Conservation (phyloP, 2,888 invertebrate genomes). For the Zootermopsis nevadensis region DNA sequence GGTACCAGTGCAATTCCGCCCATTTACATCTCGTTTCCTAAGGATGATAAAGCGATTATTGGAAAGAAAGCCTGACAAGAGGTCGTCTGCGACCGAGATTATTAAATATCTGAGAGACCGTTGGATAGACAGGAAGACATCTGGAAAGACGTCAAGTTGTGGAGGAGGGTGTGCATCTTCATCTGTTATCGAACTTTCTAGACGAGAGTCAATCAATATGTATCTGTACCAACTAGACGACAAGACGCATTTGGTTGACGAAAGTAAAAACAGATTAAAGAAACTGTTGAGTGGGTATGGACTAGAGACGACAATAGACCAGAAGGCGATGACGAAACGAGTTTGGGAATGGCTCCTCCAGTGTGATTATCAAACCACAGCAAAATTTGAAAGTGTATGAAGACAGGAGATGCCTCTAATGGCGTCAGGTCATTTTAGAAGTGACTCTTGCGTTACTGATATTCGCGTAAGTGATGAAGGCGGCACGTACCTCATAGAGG, state of each 20-base stretch:
- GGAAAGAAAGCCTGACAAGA: slow-evolving; percentile 74
- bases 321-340: slow-evolving; percentile 70
- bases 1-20: slow-evolving; percentile 69
- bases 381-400: slow-evolving; percentile 34
- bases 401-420: slow-evolving; percentile 1
- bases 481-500: not conserved
- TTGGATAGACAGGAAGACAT: slow-evolving; percentile 64
- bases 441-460: slow-evolving; percentile 12
- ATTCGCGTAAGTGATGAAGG: not conserved
- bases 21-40: slow-evolving; percentile 76
- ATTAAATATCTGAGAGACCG: slow-evolving; percentile 71
- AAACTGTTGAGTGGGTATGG: slow-evolving; percentile 71
- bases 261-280: slow-evolving; percentile 67
- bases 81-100: slow-evolving; percentile 71
- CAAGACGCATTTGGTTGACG: slow-evolving; percentile 65
- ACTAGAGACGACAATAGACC: slow-evolving; percentile 73
- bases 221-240: slow-evolving; percentile 66
- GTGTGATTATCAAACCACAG: slow-evolving; percentile 62
- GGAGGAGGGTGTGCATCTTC: slow-evolving; percentile 49
- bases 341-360: slow-evolving; percentile 76
- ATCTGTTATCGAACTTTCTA: slow-evolving; percentile 32
- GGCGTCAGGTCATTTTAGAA: not conserved
- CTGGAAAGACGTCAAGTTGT: slow-evolving; percentile 52
- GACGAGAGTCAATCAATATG: slow-evolving; percentile 66
- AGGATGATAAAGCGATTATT: slow-evolving; percentile 77